phyloP scores from a whole-genome alignment of 2,113 vertebrate species.

The Paraplagusia blochii region DNA sequence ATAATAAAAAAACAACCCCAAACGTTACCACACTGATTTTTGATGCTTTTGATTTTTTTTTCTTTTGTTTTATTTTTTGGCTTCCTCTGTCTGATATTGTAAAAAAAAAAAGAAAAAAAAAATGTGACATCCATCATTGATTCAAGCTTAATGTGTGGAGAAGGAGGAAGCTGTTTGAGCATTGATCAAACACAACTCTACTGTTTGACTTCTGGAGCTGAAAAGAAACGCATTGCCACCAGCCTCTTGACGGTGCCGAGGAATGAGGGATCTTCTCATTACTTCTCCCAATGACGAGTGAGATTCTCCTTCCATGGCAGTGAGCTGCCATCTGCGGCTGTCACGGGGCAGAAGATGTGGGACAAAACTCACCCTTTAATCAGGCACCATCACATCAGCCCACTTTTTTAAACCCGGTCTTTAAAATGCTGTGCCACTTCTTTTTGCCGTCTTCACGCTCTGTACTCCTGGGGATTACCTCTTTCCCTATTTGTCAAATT shows the following conservation, averaged over 20 bases:
- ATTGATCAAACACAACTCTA: conserved; percentile 66
- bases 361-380: conserved; percentile 71
- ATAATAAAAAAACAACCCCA: conserved; percentile 44
- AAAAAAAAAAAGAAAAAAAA: conserved; percentile 33
- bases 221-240: conserved; percentile 54
- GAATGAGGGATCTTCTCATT: conserved; percentile 60
- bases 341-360: conserved; percentile 68
- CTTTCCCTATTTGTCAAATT: conserved; percentile 26
- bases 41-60: conserved; percentile 38
- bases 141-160: conserved; percentile 49
- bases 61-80: conserved; percentile 21
- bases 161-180: conserved; percentile 58
- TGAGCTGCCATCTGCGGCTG: conserved; percentile 72
- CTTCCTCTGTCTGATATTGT: conserved; percentile 16
- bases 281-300: conserved; percentile 54
- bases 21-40: conserved; percentile 48
- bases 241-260: conserved; percentile 49
- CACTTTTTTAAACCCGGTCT: conserved; percentile 60
- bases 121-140: conserved; percentile 57
- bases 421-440: conserved; percentile 51
- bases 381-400: conserved; percentile 57
- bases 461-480: conserved; percentile 54
- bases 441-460: conserved; percentile 30
- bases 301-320: conserved; percentile 49
- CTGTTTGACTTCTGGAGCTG: conserved; percentile 39